A percentile compares a stretch with the other conserved stretches of the same genome.
Conservation (phyloP, 2,797 vertebrate species). For the Coranthus polyacanthus region DNA sequence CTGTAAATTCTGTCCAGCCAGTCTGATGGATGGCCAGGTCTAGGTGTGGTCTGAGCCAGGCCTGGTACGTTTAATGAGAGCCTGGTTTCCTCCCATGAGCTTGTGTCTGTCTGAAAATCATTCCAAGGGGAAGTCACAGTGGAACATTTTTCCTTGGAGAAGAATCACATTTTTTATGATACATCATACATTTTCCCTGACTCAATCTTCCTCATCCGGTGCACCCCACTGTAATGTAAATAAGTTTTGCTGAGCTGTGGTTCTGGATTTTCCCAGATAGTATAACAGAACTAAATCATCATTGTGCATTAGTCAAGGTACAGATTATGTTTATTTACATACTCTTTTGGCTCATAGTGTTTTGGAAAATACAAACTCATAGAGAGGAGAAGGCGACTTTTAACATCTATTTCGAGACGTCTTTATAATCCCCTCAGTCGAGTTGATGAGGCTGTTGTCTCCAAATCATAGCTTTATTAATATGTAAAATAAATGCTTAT, state of each 20-base stretch:
- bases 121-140: conserved; percentile 67
- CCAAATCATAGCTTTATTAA: too few relatives aligned
- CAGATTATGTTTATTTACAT: conserved; percentile 47
- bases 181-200: conserved; percentile 69
- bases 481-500: too few relatives aligned
- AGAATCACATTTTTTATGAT: conserved; percentile 71
- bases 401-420: too few relatives aligned
- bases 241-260: conserved; percentile 57
- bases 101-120: conserved; percentile 75
- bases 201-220: conserved; percentile 65
- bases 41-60: conserved; percentile 74
- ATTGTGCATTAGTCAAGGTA: conserved; percentile 32
- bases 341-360: background rate
- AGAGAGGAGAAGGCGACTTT: too few relatives aligned
- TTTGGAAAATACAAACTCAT: too few relatives aligned
- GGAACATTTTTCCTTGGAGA: conserved; percentile 55
- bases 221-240: conserved; percentile 64
- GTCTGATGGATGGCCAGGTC: conserved; percentile 78
- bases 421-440: too few relatives aligned
- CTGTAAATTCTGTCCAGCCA: conserved; percentile 81
- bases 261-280: conserved; percentile 56
- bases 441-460: too few relatives aligned
- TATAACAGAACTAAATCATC: conserved; percentile 55
- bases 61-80: conserved; percentile 76
- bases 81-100: conserved; percentile 72